Evolutionary conservation across 2,888 invertebrate genomes (phyloP).

Genomic region (Hemaris fuciformis): DNA sequence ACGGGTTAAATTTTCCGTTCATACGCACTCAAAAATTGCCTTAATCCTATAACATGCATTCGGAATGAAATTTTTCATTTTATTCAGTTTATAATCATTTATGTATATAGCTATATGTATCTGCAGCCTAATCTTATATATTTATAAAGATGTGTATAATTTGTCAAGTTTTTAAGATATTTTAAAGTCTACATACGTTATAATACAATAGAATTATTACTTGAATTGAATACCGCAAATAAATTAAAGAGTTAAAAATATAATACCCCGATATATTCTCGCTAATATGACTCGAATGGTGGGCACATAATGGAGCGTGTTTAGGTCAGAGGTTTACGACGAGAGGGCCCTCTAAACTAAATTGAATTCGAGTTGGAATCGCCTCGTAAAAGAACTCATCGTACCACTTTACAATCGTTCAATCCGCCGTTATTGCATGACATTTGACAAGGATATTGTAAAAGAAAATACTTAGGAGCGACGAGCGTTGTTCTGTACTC

Average conservation of each 20-base stretch:
- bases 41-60: no score
- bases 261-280: conserved; percentile 42
- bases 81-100: no score
- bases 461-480: conserved; percentile 9
- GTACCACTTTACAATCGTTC: conserved; percentile 52
- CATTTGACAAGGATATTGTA: conserved; percentile 7
- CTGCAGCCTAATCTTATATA: not conserved
- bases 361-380: conserved; percentile 73
- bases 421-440: conserved; percentile 37
- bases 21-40: no score
- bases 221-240: not conserved
- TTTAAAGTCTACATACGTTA: not conserved
- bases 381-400: conserved; percentile 68
- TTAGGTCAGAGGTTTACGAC: conserved; percentile 73
- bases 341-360: conserved; percentile 61
- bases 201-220: not conserved
- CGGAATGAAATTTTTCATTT: no score
- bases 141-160: not conserved
- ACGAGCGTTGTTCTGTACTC: not conserved
- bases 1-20: no score
- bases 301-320: conserved; percentile 45
- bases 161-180: not conserved
- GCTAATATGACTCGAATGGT: conserved; percentile 42
- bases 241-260: conserved; percentile 1
- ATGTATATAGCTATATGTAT: no score